Base-by-base conservation (phyloP, 2,888 invertebrate species). In the Clitarchus hookeri region DNA sequence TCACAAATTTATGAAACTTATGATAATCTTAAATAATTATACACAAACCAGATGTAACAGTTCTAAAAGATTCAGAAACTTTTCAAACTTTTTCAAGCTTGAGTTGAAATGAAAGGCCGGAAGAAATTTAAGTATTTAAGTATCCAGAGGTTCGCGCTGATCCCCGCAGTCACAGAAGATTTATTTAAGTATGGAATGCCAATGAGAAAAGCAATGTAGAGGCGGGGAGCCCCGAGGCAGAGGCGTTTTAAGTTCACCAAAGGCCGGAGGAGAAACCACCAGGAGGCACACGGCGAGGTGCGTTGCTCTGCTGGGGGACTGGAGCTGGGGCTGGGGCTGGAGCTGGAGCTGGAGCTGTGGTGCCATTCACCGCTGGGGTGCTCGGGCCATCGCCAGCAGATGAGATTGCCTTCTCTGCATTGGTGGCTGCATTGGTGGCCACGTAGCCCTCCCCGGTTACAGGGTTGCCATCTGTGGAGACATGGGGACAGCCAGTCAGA, bases 191-290 rank as follows among this genome's bases (percentile, higher is more conserved):
- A 48, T 48, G 48, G 48, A 48, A 65, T 65, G n/a, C 65, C 19
- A 65, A 65, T 65, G 65, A 65, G 23, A 65, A 65, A 65, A n/a
- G 65, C 11, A 65, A 19, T 23, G 65, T n/a, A 65, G 65, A 23
- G 11, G 65, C 8, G 65, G n/a, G 65, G 23, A 65, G 65, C 23
- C 2, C 65, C 23, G 65, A 8, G 36, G 78, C 27, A 13, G 26
- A 26, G 36, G 53, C n/a, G 85, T n/a, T 82, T 36, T 79, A 91
- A 80, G 86, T 93, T 93, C 94, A 95, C 95, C 95, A 95, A 88
- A 95, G 93, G 88, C 95, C 94, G 88, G 94, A 94, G 88, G 95
- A 95, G 91, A 92, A 94, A 84, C 95, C 95, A 89, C 95, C 95
- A 85, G 95, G 95, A 85, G 95, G 95, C 88, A 95, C 94, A 91